A percentile compares a stretch with the other conserved stretches of the same genome.
These are phyloP conservation scores for Halisarca cf. caerulea DNA, from an alignment of 37 sponge, comb jelly and placozoan genomes.

Conservation along the genomic window DNA sequence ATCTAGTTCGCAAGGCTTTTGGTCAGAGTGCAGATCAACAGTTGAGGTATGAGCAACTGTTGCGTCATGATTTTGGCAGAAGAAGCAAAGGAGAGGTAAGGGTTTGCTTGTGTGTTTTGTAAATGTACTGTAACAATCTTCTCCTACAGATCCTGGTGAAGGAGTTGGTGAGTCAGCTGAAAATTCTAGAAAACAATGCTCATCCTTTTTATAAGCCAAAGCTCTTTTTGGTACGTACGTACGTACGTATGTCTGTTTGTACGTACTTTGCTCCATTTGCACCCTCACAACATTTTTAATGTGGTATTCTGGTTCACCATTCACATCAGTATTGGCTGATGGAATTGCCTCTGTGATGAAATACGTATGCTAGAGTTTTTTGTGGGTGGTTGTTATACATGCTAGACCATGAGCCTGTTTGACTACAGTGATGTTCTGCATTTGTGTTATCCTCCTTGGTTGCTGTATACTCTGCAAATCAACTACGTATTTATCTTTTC, in stretches of 20 bases:
- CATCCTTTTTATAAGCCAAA: conserved; percentile 82
- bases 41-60: conserved; percentile 55
- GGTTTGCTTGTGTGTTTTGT: neutral
- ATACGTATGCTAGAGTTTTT: no score
- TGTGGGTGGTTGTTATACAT: no score
- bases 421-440: no score
- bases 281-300: no score
- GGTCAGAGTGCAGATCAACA: conserved; percentile 76
- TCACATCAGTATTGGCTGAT: no score
- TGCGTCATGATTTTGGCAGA: conserved; percentile 61
- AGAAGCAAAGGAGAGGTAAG: conserved; percentile 80
- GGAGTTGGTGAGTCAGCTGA: conserved; percentile 66
- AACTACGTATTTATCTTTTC: neutral
- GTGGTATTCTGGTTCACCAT: no score
- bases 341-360: no score
- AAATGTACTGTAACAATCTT: neutral
- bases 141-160: conserved; percentile 59
- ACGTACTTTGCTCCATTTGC: neutral
- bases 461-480: no score
- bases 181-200: conserved; percentile 78
- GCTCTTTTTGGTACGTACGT: conserved; percentile 61
- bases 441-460: no score
- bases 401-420: no score
- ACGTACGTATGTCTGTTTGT: neutral
- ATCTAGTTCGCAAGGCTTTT: conserved; percentile 63